Evolutionary conservation across 1,140 invertebrate species (phyloP).

Genomic region (Grapholita molesta): DNA sequence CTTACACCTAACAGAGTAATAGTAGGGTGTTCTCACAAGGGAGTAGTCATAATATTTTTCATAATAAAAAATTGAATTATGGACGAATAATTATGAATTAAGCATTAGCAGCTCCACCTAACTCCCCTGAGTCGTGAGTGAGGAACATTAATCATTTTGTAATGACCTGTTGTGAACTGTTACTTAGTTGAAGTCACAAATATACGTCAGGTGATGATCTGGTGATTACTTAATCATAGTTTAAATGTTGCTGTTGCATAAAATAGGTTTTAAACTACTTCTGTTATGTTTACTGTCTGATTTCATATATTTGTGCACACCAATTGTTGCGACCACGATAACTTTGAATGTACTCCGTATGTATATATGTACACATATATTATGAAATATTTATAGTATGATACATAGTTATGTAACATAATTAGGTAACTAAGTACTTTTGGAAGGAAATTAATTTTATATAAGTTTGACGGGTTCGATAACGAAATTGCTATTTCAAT

Average conservation of each 20-base stretch:
- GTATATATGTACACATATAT: no score
- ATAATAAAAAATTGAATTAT: constrained; percentile 24
- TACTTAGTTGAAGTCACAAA: constrained; percentile 23
- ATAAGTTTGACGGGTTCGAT: constrained; percentile 17
- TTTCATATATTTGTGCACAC: background rate
- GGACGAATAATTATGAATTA: constrained; percentile 41
- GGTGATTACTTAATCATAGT: constrained; percentile 36
- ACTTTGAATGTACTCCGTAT: no score
- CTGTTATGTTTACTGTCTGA: background rate
- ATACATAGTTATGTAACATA: no score
- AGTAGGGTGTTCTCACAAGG: constrained; percentile 22
- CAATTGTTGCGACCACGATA: background rate
- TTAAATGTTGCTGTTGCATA: constrained; percentile 9
- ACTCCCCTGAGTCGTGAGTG: constrained; percentile 28
- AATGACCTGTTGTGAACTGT: constrained; percentile 36
- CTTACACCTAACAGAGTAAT: constrained; percentile 24
- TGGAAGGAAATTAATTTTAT: constrained; percentile 4
- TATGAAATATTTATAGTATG: no score
- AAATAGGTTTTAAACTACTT: background rate
- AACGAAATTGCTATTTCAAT: background rate
- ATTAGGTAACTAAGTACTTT: background rate
- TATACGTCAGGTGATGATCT: constrained; percentile 28
- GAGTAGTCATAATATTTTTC: constrained; percentile 21
- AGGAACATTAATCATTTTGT: constrained; percentile 44
- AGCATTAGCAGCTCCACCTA: constrained; percentile 41